Evolutionary conservation across 1,140 invertebrate species (phyloP).

Genomic region (Yoshiicerus persimilis): DNA sequence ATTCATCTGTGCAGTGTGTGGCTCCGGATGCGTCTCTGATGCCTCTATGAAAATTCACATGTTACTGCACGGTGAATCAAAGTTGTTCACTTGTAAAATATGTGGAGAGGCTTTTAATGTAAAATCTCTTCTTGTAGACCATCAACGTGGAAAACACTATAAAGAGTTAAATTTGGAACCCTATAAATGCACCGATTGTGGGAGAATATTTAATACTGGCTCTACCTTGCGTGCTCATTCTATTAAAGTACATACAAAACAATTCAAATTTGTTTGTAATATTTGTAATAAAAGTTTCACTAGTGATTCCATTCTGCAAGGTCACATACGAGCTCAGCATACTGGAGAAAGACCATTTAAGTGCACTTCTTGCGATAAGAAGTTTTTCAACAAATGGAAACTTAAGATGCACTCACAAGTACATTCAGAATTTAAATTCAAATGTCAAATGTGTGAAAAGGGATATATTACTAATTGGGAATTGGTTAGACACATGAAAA

Average conservation of each 20-base stretch:
- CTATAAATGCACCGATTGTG: background rate
- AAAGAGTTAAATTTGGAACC: background rate
- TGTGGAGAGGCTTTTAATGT: background rate
- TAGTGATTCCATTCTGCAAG: background rate
- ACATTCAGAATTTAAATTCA: background rate
- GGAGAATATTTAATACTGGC: background rate
- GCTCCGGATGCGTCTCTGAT: background rate
- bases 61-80: background rate
- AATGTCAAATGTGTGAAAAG: background rate
- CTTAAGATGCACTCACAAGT: background rate
- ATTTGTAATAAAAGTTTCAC: background rate
- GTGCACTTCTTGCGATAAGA: background rate
- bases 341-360: background rate
- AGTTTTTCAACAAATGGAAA: background rate
- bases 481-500: background rate
- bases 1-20: background rate
- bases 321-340: background rate
- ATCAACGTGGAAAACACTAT: background rate
- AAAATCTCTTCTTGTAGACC: background rate
- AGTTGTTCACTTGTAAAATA: background rate
- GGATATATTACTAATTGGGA: background rate
- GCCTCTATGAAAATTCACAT: background rate
- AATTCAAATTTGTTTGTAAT: background rate
- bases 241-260: background rate
- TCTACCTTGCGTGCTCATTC: background rate